These are phyloP conservation scores for Phalangium opilio DNA, from an alignment of 2,888 invertebrate genomes.

Conservation along the genomic window DNA sequence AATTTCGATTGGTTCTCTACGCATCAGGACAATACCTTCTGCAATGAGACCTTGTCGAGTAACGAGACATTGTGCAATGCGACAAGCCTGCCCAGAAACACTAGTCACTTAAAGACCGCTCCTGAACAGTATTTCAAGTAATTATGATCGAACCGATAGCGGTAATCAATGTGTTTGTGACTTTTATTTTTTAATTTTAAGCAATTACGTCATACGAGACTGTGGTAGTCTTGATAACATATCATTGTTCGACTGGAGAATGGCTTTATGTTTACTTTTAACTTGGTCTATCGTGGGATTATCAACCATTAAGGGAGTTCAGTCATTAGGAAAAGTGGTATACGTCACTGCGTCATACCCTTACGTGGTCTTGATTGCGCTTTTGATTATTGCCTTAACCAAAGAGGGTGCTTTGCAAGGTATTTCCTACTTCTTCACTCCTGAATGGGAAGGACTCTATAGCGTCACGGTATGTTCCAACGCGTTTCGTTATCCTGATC, in stretches of 20 bases:
- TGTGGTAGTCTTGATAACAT: constrained; percentile 16
- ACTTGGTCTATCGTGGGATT: constrained; percentile 53
- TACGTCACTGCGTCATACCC: constrained; percentile 28
- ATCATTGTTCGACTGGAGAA: constrained; percentile 41
- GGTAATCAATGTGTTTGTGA: too few species aligned
- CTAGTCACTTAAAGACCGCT: too few species aligned
- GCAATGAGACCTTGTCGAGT: too few species aligned
- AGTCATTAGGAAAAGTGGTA: constrained; percentile 56
- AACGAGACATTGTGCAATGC: too few species aligned
- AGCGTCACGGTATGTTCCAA: too few species aligned
- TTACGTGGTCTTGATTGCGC: constrained; percentile 23
- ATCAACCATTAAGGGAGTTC: constrained; percentile 54
- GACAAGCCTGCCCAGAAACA: too few species aligned
- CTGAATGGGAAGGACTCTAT: constrained; percentile 20
- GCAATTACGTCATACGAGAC: constrained; percentile 20
- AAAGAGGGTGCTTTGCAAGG: constrained; percentile 25
- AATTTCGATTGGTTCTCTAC: too few species aligned
- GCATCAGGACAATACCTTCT: too few species aligned
- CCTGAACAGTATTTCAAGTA: too few species aligned
- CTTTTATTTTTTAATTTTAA: constrained; percentile 5
- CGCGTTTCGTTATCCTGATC: too few species aligned
- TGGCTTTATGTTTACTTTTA: constrained; percentile 46
- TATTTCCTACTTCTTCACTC: constrained; percentile 25
- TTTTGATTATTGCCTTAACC: constrained; percentile 24
- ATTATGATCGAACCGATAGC: too few species aligned